phyloP scores from a whole-genome alignment of 2,888 invertebrate species.

The Caenorhabditis sp. region DNA sequence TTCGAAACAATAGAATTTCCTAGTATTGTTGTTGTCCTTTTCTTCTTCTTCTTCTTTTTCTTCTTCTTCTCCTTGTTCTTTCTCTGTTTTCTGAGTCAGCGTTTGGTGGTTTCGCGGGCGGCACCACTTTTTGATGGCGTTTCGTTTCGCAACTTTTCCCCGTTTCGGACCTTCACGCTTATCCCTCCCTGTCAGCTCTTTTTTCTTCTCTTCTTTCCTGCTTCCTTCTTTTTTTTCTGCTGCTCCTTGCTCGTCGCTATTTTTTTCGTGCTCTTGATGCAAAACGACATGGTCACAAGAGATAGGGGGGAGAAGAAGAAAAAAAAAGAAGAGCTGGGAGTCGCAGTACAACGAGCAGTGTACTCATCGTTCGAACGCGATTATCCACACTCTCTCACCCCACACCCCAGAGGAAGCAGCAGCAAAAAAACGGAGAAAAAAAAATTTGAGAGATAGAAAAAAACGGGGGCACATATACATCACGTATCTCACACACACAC shows the following conservation, averaged over 20 bases:
- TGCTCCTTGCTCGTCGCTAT: conserved; percentile 25
- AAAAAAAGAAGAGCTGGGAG: conserved; percentile 42
- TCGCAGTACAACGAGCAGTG: conserved; percentile 57
- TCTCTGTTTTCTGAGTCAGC: conserved; percentile 29
- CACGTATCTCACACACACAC: conserved; percentile 42
- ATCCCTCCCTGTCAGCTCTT: conserved; percentile 47
- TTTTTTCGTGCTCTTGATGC: conserved; percentile 54
- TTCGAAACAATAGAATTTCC: too few relatives aligned
- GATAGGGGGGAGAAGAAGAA: conserved; percentile 35
- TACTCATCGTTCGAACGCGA: conserved; percentile 56
- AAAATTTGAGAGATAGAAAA: conserved; percentile 41
- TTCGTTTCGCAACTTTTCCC: conserved; percentile 53
- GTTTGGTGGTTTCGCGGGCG: conserved; percentile 24
- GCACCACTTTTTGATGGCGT: conserved; percentile 37
- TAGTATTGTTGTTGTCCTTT: background rate
- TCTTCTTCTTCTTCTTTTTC: conserved; percentile 24
- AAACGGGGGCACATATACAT: conserved; percentile 47
- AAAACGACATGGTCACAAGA: conserved; percentile 54
- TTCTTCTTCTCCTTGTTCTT: conserved; percentile 11
- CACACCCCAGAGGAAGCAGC: conserved; percentile 32
- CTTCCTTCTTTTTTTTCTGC: conserved; percentile 24
- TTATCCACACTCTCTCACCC: conserved; percentile 52
- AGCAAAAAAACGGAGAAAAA: conserved; percentile 19
- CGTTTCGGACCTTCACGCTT: conserved; percentile 44
- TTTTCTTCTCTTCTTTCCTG: conserved; percentile 21